These are phyloP conservation scores for Epinephelus moara DNA, from an alignment of 2,113 vertebrate genomes.

Conservation along the genomic window DNA sequence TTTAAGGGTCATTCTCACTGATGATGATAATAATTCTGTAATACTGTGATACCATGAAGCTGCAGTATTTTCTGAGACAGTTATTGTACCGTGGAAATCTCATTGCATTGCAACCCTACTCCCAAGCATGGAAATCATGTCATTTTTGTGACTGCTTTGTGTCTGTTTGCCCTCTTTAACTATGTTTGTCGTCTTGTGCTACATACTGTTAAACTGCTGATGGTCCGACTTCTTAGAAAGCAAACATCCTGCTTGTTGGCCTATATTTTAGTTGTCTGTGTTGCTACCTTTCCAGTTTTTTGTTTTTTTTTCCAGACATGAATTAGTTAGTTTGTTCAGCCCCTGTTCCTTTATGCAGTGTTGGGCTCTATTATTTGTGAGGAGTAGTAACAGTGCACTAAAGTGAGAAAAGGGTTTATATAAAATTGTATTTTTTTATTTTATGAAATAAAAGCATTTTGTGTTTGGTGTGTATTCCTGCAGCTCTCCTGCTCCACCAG, in stretches of 20 bases:
- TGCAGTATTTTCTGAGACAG: too few species aligned
- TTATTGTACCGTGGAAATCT: too few species aligned
- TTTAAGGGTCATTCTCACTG: too few species aligned
- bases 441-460: neutral
- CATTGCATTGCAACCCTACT: too few species aligned
- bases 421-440: neutral
- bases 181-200: neutral
- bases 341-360: neutral
- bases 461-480: slow-evolving; percentile 4
- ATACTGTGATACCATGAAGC: too few species aligned
- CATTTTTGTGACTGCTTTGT: neutral
- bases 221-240: neutral
- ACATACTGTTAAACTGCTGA: neutral
- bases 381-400: neutral
- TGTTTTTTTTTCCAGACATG: neutral
- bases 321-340: neutral
- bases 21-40: too few species aligned
- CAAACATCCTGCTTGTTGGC: neutral
- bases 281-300: neutral
- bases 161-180: neutral
- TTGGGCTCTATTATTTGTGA: neutral
- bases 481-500: slow-evolving; percentile 97
- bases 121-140: neutral
- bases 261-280: neutral
- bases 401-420: neutral